These are phyloP conservation scores for Andrena marginata DNA, from an alignment of 2,888 invertebrate species.

Conservation along the genomic window DNA sequence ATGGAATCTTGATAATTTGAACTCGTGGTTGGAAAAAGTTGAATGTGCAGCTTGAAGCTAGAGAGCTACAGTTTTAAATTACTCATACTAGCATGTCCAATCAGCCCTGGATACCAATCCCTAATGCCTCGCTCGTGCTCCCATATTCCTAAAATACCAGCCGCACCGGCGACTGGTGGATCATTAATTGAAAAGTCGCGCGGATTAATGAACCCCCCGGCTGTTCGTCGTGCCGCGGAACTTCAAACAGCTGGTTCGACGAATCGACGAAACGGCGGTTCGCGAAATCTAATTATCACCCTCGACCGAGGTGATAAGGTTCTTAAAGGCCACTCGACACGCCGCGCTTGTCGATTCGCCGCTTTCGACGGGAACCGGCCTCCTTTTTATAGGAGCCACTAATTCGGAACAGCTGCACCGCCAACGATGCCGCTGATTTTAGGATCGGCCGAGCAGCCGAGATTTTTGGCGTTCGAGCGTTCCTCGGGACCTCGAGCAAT, in stretches of 20 bases:
- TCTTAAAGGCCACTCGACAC: conserved; percentile 15
- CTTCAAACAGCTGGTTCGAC: conserved; percentile 47
- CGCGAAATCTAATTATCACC: conserved; percentile 58
- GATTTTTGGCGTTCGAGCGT: background rate
- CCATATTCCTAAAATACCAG: conserved; percentile 15
- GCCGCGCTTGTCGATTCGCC: conserved; percentile 27
- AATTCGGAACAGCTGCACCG: conserved; percentile 69
- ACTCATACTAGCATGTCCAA: background rate
- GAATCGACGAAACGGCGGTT: conserved; percentile 46
- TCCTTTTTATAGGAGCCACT: conserved; percentile 59
- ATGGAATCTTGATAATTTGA: no score
- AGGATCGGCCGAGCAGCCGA: background rate
- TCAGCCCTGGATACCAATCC: background rate
- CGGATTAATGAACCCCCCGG: conserved; percentile 18
- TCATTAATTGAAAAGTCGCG: conserved; percentile 50
- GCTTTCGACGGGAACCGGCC: conserved; percentile 51
- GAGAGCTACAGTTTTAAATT: no score
- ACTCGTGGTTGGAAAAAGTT: no score
- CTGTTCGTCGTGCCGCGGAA: conserved; percentile 11
- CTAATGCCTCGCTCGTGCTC: background rate
- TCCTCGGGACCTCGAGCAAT: background rate
- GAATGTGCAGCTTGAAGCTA: no score
- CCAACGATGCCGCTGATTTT: conserved; percentile 51
- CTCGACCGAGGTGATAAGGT: conserved; percentile 50
- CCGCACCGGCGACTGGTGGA: background rate